Base-by-base conservation (phyloP, 1,140 invertebrate genomes). In the Araneus ventricosus region DNA sequence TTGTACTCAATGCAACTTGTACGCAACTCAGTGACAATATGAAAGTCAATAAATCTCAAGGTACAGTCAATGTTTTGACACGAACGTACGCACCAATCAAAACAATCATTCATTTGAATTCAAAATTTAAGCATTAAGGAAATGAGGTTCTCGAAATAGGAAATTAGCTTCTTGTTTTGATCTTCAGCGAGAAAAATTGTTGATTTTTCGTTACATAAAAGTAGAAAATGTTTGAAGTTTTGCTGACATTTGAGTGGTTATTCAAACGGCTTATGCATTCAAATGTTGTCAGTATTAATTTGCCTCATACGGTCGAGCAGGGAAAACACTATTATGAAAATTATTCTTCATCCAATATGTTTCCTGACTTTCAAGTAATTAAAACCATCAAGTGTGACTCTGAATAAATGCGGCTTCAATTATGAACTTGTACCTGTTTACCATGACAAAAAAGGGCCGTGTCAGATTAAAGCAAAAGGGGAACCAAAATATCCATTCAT, bases 291-390 rank as follows among this genome's bases (percentile, higher is more conserved):
- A 70, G 14, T 70, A 70, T 70, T 70, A 70, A 70, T 70, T 70
- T 70, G 17, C 27, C 27, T 70, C 27, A 30, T 30, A 34, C 67
- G 14, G 27, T 14, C n/a, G 27, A 8, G 61, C 17, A 70, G 67
- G 67, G 67, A 70, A 70, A 70, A 70, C 59, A 70, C 8, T 34
- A 30, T 30, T 17, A 5, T 30, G 27, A 70, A 70, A 70, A 30
- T 34, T 14, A 70, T 30, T 70, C 67, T 17, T 17, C 17, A 70
- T 70, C 27, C n/a, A 70, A 27, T 70, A 34, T 27, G 20, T 70
- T 70, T 70, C 67, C 67, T 70, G 67, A 70, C 67, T 70, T 17
- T 70, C 17, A n/a, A 70, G n/a, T 70, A 70, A 70, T 70, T 70
- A 70, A 70, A 70, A 70, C 27, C 67, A 70, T 70, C 67, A 70